These are phyloP conservation scores for Microdon myrmicae DNA, from an alignment of 2,888 invertebrate genomes.

Conservation along the genomic window DNA sequence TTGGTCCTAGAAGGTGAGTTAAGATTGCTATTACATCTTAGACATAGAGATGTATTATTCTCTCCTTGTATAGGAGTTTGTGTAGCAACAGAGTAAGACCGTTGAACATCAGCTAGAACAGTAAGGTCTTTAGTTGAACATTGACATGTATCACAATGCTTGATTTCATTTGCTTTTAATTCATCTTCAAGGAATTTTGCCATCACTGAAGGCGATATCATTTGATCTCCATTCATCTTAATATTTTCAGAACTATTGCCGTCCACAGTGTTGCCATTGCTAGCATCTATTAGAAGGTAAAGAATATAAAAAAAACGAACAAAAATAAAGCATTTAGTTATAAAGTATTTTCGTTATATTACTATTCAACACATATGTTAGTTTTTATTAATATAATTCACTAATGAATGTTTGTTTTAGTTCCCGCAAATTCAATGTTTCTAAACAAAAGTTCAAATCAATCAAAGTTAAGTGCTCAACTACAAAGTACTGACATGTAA, in stretches of 20 bases:
- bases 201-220: constrained; percentile 87
- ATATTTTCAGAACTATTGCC: constrained; percentile 40
- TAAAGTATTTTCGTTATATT: not conserved
- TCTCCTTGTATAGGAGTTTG: constrained; percentile 72
- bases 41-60: constrained; percentile 68
- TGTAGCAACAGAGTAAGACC: constrained; percentile 72
- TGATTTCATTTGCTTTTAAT: constrained; percentile 78
- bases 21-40: constrained; percentile 73
- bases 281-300: constrained; percentile 26
- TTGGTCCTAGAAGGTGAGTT: constrained; percentile 67
- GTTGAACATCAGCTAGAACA: constrained; percentile 70
- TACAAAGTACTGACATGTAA: too few relatives aligned
- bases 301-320: not conserved
- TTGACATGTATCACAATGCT: constrained; percentile 85
- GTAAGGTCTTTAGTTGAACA: constrained; percentile 71
- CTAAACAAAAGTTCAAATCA: too few relatives aligned
- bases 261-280: constrained; percentile 21
- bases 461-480: too few relatives aligned
- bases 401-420: too few relatives aligned
- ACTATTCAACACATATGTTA: not conserved
- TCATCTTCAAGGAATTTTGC: constrained; percentile 92
- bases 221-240: constrained; percentile 58
- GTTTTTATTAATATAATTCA: too few relatives aligned
- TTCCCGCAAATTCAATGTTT: too few relatives aligned
- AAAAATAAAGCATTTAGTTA: not conserved